Base-by-base conservation (phyloP, 2,888 invertebrate species). In the Drosophila meridiana region DNA sequence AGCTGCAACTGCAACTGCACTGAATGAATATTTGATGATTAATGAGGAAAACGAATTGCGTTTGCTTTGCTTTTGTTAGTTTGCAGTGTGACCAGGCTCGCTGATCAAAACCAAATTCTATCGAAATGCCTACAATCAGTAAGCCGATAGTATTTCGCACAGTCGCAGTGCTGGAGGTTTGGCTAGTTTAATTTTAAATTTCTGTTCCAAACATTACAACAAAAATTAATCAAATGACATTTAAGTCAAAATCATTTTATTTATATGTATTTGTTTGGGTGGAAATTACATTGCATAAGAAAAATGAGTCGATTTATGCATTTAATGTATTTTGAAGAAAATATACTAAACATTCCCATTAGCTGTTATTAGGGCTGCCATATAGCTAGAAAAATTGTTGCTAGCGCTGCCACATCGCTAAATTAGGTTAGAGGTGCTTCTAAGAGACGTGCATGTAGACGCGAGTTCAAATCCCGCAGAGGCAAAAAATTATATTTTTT, bases 1-100 rank as follows among this genome's bases (percentile, higher is more conserved):
- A 73, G 69, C 70, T 72, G 68, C 63, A 69, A 63, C 26, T 59
- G 70, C 79, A 78, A 79, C 78, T 72, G 76, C 72, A 79, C 68
- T 38, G 59, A 60, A 58, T 47, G 72, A 76, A 62, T 69, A 68
- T 64, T 60, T 50, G 72, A 72, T 79, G 79, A 76, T 68, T 72
- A 78, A 79, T 78, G 78, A 61, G 43, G 50, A 66, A 66, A 57
- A 38, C 57, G 71, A 55, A 71, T 45, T 67, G 73, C 43, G 60
- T 65, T 47, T 61, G 65, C 77, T 73, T 76, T 63, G 73, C 67
- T 74, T 67, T 70, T 77, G 61, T 70, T 68, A 32, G 48, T 52
- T 50, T 11, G 1, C 56, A 72, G 53, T 78, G 69, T 55, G 73
- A 60, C 76, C 69, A 59, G n/a, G 9, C 0, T 5, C 0, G n/a